These are phyloP conservation scores for Noctuana brunneofusca DNA, from an alignment of 2,888 invertebrate genomes.

Conservation along the genomic window DNA sequence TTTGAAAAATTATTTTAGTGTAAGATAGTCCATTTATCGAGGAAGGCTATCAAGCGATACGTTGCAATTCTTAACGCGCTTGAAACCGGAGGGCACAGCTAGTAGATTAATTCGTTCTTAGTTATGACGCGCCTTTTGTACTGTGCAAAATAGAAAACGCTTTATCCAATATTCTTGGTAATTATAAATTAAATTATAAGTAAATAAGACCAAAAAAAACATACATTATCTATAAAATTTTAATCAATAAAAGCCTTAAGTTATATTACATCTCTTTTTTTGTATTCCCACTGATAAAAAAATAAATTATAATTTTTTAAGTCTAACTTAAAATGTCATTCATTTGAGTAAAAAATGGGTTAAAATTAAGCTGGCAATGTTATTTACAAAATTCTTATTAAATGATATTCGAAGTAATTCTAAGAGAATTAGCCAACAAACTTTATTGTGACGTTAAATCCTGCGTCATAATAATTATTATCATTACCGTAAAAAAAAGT, in stretches of 20 bases:
- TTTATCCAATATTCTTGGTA: too few species aligned
- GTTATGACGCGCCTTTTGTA: too few species aligned
- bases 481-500: not conserved
- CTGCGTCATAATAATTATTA: not conserved
- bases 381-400: conserved; percentile 10
- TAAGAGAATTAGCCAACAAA: not conserved
- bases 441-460: conserved; percentile 10
- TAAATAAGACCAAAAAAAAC: too few species aligned
- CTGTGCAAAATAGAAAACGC: too few species aligned
- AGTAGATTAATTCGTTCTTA: too few species aligned
- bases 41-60: too few species aligned
- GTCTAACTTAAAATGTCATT: conserved; percentile 23
- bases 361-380: conserved; percentile 5
- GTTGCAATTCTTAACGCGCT: too few species aligned
- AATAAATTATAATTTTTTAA: conserved; percentile 25
- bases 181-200: too few species aligned
- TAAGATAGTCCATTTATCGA: too few species aligned
- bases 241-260: not conserved
- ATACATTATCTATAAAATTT: too few species aligned
- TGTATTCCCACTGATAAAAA: not conserved
- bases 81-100: too few species aligned
- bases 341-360: conserved; percentile 1
- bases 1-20: too few species aligned
- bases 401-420: conserved; percentile 8
- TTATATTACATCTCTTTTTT: not conserved